A percentile compares a stretch with the other conserved stretches of the same genome.
Conservation (phyloP, 2,888 invertebrate species). For the Iselma pallidipennis region DNA sequence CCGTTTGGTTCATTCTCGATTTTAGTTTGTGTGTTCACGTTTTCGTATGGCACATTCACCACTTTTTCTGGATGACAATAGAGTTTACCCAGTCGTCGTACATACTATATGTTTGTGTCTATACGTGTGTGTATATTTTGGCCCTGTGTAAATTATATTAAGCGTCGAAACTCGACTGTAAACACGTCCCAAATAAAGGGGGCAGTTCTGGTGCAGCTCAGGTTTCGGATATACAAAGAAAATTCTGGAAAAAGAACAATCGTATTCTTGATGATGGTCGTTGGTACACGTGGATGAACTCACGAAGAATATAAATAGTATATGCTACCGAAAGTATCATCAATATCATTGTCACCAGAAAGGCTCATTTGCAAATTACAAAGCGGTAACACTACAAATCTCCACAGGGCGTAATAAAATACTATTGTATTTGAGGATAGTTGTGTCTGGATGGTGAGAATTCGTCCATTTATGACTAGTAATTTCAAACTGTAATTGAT, state of each 20-base stretch:
- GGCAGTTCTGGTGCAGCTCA: neutral
- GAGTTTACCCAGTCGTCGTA: no score
- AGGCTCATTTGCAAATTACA: slow-evolving; percentile 23
- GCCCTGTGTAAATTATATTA: slow-evolving; percentile 19
- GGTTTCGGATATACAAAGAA: slow-evolving; percentile 10
- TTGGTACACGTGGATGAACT: slow-evolving; percentile 21
- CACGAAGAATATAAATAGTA: neutral
- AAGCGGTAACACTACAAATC: neutral
- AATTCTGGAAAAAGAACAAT: slow-evolving; percentile 16
- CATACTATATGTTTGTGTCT: no score
- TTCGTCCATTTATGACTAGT: neutral
- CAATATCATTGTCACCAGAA: no score
- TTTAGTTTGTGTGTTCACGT: no score
- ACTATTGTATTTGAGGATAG: neutral
- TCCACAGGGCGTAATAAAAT: no score
- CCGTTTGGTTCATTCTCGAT: no score
- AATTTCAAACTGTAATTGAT: neutral
- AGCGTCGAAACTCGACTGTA: slow-evolving; percentile 16
- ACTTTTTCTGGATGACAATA: no score
- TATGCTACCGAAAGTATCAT: neutral
- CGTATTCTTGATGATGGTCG: neutral
- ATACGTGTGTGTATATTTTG: no score
- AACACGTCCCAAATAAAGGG: slow-evolving; percentile 14
- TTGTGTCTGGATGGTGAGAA: neutral
- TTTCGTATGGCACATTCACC: no score